phyloP scores from a whole-genome alignment of 2,113 vertebrate species.

The Mormoops blainvillei region DNA sequence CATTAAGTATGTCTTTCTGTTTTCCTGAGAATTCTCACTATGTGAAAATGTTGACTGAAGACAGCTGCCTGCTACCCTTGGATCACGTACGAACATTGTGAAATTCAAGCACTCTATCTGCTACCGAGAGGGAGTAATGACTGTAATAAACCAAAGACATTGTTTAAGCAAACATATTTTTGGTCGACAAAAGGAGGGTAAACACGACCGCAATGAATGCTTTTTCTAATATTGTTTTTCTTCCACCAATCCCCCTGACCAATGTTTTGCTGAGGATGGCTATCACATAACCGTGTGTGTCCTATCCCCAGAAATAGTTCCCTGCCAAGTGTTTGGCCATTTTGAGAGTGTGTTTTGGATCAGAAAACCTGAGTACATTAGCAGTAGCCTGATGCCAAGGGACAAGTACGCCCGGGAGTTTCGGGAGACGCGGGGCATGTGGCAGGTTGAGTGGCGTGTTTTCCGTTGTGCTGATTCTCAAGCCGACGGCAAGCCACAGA shows the following conservation, averaged over 20 bases:
- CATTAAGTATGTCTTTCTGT: background rate
- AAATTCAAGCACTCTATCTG: background rate
- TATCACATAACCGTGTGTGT: background rate
- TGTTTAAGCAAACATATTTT: conserved; percentile 36
- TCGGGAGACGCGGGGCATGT: background rate
- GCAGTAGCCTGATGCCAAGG: background rate
- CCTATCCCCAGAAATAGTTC: background rate
- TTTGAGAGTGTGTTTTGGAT: background rate
- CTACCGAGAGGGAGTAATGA: background rate
- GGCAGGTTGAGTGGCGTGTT: background rate
- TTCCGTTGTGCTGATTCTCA: background rate
- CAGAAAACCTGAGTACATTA: background rate
- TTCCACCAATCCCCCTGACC: background rate
- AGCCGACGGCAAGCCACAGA: background rate
- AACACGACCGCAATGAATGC: background rate
- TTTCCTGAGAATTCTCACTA: conserved; percentile 7
- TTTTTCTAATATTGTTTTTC: conserved; percentile 26
- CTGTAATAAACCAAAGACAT: background rate
- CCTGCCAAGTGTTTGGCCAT: background rate
- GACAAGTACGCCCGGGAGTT: background rate
- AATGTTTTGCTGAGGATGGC: background rate
- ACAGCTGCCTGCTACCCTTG: background rate
- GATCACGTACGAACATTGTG: conserved; percentile 18
- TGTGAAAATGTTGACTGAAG: background rate
- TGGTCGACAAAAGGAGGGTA: conserved; percentile 2